Base-by-base conservation (phyloP, 2,888 invertebrate species). In the Flexamia atlantica region DNA sequence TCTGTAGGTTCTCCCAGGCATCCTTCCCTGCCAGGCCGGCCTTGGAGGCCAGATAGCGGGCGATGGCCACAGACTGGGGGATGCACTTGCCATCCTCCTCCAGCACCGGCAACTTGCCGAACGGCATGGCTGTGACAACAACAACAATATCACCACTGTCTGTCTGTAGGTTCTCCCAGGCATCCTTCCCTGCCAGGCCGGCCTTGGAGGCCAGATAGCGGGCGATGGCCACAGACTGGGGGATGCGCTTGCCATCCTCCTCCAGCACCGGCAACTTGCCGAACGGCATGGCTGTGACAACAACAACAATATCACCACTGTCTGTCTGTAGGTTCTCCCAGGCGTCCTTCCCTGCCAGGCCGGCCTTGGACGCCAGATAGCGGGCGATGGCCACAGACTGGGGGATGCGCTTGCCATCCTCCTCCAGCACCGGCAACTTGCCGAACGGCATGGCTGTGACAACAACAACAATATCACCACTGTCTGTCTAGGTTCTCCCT, bases 391-490 rank as follows among this genome's bases (percentile, higher is more conserved):
- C 87, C n/a, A 87, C 82, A 14, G 88, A 87, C 82, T 88, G 88
- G 10, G 85, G 84, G 9, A 88, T 85, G 9, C 83, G 84, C 81
- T 86, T 85, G 0, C 88, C 89, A 7, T 88, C 88, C 17, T 88
- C 86, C 85, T 89, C 88, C 50, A 87, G 83, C 20, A 88, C 81
- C 10, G 80, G 80, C 53, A 80, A 9, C 46, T 80, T 53, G 36
- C 80, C 80, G 40, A 80, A 80, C 30, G 80, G 80, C 88, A 88
- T 20, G 88, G 83, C 80, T 87, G 50, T 25, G 28, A 72, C 42
- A 64, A n/a, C 2, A 14, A 30, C 28, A 0, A 17, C 57, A 57
- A n/a, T 17, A 50, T 50, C 91, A 68, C 91, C 90, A 84, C 36
- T 60, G 40, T 80, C 80, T 23, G 57, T 53, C 57, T 60, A 86